Percentiles rank a stretch among this genome's conserved stretches.
phyloP scores from a whole-genome alignment of 2,113 vertebrate species.

The Percina caprodes region DNA sequence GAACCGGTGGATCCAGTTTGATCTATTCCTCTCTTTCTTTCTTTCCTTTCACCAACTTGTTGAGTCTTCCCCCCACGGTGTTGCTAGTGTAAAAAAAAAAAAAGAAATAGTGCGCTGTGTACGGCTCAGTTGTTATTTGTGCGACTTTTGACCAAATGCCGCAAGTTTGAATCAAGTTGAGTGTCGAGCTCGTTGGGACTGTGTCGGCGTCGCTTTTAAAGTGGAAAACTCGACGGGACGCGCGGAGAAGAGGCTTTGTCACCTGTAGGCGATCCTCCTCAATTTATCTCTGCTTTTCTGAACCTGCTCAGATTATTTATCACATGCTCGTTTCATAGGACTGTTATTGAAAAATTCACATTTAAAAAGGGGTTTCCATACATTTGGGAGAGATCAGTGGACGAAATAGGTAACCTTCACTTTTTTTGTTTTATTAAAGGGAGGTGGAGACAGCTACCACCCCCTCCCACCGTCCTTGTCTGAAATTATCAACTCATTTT shows the following conservation, averaged over 20 bases:
- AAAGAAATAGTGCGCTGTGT: conserved; percentile 22
- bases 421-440: conserved; percentile 62
- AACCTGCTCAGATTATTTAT: conserved; percentile 74
- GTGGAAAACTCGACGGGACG: conserved; percentile 86
- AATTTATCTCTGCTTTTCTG: conserved; percentile 82
- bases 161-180: conserved; percentile 7
- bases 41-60: conserved; percentile 69
- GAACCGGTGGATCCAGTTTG: conserved; percentile 99
- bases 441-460: conserved; percentile 68
- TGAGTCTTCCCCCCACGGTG: conserved; percentile 57
- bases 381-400: conserved; percentile 11
- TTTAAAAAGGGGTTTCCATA: neutral
- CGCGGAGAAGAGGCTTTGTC: conserved; percentile 75
- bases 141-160: conserved; percentile 40
- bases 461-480: conserved; percentile 57
- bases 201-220: conserved; percentile 64
- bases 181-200: conserved; percentile 18
- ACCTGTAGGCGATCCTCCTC: conserved; percentile 70
- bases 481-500: conserved; percentile 55
- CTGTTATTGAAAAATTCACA: conserved; percentile 18
- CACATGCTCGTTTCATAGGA: conserved; percentile 7
- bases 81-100: conserved; percentile 28
- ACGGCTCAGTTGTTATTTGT: conserved; percentile 33
- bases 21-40: conserved; percentile 83
- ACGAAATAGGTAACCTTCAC: conserved; percentile 38